A percentile compares a stretch with the other conserved stretches of the same genome.
Conservation (phyloP, 2,888 invertebrate genomes). For the Ichneumoninae sp. region DNA sequence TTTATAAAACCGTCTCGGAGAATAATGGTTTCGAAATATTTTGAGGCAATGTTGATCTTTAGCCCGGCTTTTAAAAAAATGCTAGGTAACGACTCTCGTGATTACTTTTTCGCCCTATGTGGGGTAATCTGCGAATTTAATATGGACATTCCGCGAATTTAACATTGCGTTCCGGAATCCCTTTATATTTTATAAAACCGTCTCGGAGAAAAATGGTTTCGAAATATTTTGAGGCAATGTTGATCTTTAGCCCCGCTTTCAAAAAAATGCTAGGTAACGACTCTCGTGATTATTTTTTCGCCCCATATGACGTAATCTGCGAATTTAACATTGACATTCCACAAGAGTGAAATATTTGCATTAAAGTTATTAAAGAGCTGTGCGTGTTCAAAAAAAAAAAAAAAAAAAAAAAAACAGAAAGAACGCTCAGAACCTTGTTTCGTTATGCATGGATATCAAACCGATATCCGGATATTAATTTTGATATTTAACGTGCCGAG, state of each 20-base stretch:
- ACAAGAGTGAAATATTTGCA: neutral
- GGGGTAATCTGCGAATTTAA: neutral
- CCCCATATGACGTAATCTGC: neutral
- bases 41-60: too few relatives aligned
- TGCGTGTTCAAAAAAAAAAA: constrained; percentile 11
- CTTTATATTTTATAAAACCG: too few relatives aligned
- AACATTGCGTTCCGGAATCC: too few relatives aligned
- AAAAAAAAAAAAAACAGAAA: neutral
- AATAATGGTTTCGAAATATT: too few relatives aligned
- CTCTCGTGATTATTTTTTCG: neutral
- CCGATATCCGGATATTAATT: constrained; percentile 44
- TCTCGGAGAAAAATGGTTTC: too few relatives aligned
- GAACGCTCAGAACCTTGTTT: neutral
- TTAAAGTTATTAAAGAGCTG: constrained; percentile 15
- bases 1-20: too few relatives aligned
- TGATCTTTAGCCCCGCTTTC: too few relatives aligned
- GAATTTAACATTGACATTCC: neutral
- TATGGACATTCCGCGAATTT: too few relatives aligned
- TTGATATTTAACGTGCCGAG: constrained; percentile 46
- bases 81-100: neutral
- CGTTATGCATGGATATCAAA: neutral
- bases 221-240: too few relatives aligned
- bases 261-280: neutral
- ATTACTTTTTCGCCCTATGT: neutral
- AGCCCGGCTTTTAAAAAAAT: too few relatives aligned